phyloP scores from a whole-genome alignment of 2,113 vertebrate genomes.

The Nothobranchius kuhntae region DNA sequence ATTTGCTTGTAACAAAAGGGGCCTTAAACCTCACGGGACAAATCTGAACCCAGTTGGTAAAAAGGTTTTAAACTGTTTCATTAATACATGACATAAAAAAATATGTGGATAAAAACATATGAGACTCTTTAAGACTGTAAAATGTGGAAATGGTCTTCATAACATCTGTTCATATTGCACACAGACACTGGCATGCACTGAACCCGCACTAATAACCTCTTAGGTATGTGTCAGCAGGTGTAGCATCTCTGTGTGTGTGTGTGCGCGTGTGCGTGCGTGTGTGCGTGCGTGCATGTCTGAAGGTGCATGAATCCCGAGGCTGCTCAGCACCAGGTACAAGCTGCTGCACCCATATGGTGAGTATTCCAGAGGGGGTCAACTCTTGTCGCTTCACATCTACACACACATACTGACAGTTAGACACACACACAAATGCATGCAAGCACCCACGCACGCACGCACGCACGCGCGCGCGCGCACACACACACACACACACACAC shows the following conservation, averaged over 20 bases:
- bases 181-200: background rate
- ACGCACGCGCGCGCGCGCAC: conserved; percentile 13
- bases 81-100: no score
- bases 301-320: conserved; percentile 26
- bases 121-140: background rate
- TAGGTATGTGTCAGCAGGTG: conserved; percentile 20
- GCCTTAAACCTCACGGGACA: no score
- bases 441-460: background rate
- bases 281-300: background rate
- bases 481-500: conserved; percentile 1
- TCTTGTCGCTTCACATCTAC: conserved; percentile 59
- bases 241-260: conserved; percentile 7
- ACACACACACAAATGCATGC: background rate
- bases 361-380: conserved; percentile 54
- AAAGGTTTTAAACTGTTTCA: no score
- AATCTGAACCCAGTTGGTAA: no score
- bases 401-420: conserved; percentile 14
- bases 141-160: background rate
- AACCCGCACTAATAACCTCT: conserved; percentile 36
- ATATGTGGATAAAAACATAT: background rate
- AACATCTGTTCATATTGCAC: conserved; percentile 5
- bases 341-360: conserved; percentile 64
- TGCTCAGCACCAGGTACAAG: conserved; percentile 53
- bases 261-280: background rate
- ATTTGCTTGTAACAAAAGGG: no score